These are phyloP conservation scores for Drosophila tsacasi DNA, from an alignment of 1,140 invertebrate species.

Conservation along the genomic window DNA sequence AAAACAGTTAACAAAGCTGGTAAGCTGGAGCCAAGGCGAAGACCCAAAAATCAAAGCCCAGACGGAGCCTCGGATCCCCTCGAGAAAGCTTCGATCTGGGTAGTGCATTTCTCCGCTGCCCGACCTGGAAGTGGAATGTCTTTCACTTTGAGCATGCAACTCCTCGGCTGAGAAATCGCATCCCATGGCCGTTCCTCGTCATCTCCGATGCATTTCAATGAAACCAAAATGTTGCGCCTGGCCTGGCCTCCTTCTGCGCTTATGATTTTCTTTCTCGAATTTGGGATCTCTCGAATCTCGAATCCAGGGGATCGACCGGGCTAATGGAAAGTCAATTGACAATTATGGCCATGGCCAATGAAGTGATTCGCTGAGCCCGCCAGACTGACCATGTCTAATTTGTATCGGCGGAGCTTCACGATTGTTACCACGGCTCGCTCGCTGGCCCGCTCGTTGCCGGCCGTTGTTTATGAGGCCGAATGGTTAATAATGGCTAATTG, in stretches of 20 bases:
- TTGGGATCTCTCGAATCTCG: conserved; percentile 5
- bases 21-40: conserved; percentile 7
- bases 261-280: conserved; percentile 44
- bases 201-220: conserved; percentile 71
- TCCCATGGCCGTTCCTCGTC: conserved; percentile 29
- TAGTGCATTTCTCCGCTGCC: conserved; percentile 43
- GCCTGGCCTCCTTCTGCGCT: conserved; percentile 44
- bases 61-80: conserved; percentile 43
- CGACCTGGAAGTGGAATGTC: conserved; percentile 74
- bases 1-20: conserved; percentile 47
- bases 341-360: conserved; percentile 81
- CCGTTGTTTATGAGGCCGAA: conserved; percentile 73
- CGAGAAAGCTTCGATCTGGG: conserved; percentile 56
- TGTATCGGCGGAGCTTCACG: conserved; percentile 69
- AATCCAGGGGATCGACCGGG: conserved; percentile 55
- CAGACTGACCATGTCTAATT: conserved; percentile 71
- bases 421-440: conserved; percentile 49
- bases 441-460: conserved; percentile 30
- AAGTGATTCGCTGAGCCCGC: conserved; percentile 72
- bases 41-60: conserved; percentile 51
- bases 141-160: conserved; percentile 70
- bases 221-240: conserved; percentile 67
- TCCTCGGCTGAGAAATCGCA: conserved; percentile 30
- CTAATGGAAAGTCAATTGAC: conserved; percentile 85
- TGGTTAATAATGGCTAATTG: conserved; percentile 84